A percentile compares a stretch with the other conserved stretches of the same genome.
phyloP scores from a whole-genome alignment of 2,113 vertebrate genomes.

The Chaenocephalus aceratus region DNA sequence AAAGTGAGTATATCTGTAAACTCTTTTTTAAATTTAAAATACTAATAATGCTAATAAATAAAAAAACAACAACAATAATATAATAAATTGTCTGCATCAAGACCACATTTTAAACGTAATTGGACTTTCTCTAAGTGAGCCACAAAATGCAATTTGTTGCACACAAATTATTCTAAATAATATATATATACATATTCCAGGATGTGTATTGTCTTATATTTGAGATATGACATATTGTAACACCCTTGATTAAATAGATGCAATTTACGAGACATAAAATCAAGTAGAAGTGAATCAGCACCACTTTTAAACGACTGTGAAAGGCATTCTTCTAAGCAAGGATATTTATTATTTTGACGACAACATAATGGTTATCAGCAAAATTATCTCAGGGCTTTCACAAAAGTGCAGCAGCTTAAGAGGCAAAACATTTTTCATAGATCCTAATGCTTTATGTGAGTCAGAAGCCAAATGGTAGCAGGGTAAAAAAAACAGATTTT shows the following conservation, averaged over 20 bases:
- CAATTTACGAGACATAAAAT: conserved; percentile 21
- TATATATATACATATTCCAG: neutral
- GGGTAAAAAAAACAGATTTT: conserved; percentile 52
- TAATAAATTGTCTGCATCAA: neutral
- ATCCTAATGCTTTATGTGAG: conserved; percentile 49
- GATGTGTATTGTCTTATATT: neutral
- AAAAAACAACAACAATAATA: neutral
- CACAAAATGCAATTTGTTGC: neutral
- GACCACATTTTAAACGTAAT: neutral
- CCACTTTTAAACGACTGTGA: conserved; percentile 20
- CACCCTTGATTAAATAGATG: neutral
- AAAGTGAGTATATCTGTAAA: neutral
- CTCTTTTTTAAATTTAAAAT: neutral
- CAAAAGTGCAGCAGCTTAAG: conserved; percentile 38
- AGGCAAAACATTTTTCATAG: conserved; percentile 62
- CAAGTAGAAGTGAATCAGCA: conserved; percentile 11
- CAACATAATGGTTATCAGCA: conserved; percentile 45
- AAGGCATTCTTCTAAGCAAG: conserved; percentile 28
- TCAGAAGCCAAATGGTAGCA: conserved; percentile 56
- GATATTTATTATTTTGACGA: conserved; percentile 32
- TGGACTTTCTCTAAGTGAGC: neutral
- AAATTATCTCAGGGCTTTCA: conserved; percentile 45
- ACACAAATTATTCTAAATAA: neutral
- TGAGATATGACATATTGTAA: conserved; percentile 6
- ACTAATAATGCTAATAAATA: neutral